phyloP scores from a whole-genome alignment of 2,888 invertebrate species.

The Odontothrips loti region DNA sequence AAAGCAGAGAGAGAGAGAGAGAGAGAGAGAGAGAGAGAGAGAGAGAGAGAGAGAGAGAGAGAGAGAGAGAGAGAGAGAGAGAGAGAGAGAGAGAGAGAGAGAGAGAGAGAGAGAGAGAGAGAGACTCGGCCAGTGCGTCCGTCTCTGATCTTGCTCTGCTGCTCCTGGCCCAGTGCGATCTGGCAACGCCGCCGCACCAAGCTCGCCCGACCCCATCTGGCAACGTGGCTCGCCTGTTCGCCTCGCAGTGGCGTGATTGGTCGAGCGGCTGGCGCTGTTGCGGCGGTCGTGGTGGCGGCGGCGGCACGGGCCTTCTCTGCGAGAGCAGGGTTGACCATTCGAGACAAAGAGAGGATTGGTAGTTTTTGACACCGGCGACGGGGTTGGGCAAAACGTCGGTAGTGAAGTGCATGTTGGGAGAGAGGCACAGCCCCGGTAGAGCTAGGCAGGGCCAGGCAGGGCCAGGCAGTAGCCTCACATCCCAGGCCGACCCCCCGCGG shows the following conservation, averaged over 20 bases:
- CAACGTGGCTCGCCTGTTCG: conserved; percentile 22
- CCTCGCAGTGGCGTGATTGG: conserved; percentile 14
- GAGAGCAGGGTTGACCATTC: neutral
- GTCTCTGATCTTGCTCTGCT: no score
- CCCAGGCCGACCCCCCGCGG: neutral
- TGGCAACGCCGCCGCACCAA: conserved; percentile 5
- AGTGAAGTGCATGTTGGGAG: neutral
- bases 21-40: no score
- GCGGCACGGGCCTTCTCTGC: neutral
- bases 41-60: no score
- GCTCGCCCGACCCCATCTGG: neutral
- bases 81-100: no score
- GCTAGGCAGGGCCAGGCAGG: no score
- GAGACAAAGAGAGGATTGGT: no score
- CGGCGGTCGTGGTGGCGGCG: neutral
- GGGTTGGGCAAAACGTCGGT: no score
- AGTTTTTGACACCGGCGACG: no score
- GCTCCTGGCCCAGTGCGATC: neutral
- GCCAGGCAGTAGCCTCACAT: neutral
- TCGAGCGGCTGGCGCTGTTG: conserved; percentile 9
- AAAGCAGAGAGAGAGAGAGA: no score
- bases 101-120: no score
- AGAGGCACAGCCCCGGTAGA: neutral
- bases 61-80: no score
- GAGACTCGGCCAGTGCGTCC: no score